Evolutionary conservation across 1,140 invertebrate genomes (phyloP).

Genomic region (Chlorops oryzae): DNA sequence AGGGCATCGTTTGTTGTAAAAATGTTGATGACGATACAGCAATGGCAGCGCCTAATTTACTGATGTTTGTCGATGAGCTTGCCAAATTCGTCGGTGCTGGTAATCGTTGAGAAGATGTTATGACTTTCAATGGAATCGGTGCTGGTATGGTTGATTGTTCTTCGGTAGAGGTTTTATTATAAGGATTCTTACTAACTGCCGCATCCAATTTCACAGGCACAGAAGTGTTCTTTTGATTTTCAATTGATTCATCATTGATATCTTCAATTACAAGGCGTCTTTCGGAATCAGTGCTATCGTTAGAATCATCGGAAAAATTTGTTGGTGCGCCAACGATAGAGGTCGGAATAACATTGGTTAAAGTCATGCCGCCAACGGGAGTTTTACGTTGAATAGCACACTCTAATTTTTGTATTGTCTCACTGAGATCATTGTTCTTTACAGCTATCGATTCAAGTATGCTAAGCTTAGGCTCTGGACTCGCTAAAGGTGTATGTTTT

Average conservation of each 20-base stretch:
- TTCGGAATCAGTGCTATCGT: conserved; percentile 69
- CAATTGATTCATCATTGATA: conserved; percentile 19
- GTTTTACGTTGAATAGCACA: conserved; percentile 43
- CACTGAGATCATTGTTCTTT: conserved; percentile 55
- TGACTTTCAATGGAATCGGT: conserved; percentile 27
- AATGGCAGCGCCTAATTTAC: neutral
- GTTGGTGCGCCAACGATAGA: conserved; percentile 15
- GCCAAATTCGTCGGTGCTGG: neutral
- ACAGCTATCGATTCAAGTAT: conserved; percentile 47
- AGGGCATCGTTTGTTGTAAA: no score
- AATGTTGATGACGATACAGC: no score
- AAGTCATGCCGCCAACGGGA: conserved; percentile 29
- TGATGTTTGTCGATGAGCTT: neutral
- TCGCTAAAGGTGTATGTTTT: conserved; percentile 11
- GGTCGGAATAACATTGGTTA: conserved; percentile 25
- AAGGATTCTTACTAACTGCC: conserved; percentile 14
- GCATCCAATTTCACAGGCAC: conserved; percentile 29
- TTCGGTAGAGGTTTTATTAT: neutral
- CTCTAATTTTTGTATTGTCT: conserved; percentile 56
- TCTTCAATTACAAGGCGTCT: conserved; percentile 56
- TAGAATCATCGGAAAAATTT: conserved; percentile 48
- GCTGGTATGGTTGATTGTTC: conserved; percentile 19
- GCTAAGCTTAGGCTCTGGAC: conserved; percentile 38
- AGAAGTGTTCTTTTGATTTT: no score
- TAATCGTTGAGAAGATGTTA: neutral